Evolutionary conservation across 64 coral and sea anemone genomes (phyloP).

Genomic region (Montipora capricornis): DNA sequence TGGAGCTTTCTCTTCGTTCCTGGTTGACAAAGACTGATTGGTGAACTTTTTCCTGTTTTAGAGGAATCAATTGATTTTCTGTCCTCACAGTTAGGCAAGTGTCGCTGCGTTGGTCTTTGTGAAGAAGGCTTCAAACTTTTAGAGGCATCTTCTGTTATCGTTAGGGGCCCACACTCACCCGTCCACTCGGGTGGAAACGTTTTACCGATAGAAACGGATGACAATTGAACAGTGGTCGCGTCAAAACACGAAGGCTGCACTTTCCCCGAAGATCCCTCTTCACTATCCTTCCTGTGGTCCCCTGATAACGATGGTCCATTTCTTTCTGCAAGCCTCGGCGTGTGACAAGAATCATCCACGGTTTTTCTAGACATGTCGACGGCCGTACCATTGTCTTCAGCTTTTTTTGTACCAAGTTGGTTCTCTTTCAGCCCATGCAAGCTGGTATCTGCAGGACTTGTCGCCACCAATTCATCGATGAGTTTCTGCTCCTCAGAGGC

Average conservation of each 20-base stretch:
- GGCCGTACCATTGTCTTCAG: background rate
- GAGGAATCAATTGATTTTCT: background rate
- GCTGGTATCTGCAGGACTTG: background rate
- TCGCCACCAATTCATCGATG: slow-evolving; percentile 13
- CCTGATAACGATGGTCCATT: background rate
- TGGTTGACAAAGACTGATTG: background rate
- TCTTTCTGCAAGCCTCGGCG: background rate
- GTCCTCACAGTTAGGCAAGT: background rate
- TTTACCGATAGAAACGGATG: background rate
- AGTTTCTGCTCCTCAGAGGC: slow-evolving; percentile 16
- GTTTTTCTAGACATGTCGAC: background rate
- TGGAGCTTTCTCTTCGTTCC: background rate
- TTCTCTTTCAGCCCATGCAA: background rate
- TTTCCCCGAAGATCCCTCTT: background rate
- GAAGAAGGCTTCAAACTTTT: background rate
- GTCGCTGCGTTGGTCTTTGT: background rate
- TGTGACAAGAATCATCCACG: too few species aligned
- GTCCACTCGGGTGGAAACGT: background rate
- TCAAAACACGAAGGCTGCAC: background rate
- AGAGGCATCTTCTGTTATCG: background rate
- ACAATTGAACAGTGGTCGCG: background rate
- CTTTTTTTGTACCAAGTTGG: background rate
- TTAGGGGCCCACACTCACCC: background rate
- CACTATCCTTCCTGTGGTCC: background rate
- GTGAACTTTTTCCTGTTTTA: background rate